Evolutionary conservation across 2,797 vertebrate genomes (phyloP).

Genomic region (Anolis apletophallus): DNA sequence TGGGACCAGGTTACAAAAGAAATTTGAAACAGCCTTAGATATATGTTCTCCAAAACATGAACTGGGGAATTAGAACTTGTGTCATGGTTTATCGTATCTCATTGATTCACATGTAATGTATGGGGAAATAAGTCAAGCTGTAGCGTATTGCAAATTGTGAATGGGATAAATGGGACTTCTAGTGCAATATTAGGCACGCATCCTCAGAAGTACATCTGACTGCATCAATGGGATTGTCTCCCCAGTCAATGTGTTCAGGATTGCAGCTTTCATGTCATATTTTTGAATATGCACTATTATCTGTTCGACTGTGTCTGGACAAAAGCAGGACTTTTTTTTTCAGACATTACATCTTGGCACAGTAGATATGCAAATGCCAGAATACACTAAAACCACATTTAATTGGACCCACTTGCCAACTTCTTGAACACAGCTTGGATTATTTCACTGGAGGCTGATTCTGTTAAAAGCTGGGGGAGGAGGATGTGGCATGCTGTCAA

Average conservation of each 20-base stretch:
- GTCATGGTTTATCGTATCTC: constrained; percentile 52
- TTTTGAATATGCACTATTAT: constrained; percentile 49
- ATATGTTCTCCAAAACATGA: constrained; percentile 54
- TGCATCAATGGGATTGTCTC: background rate
- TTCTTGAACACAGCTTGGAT: constrained; percentile 87
- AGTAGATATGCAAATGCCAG: constrained; percentile 85
- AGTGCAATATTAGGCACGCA: background rate
- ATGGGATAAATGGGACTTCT: constrained; percentile 27
- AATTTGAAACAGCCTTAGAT: constrained; percentile 55
- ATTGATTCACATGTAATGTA: constrained; percentile 50
- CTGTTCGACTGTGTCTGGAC: constrained; percentile 77
- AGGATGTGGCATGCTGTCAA: constrained; percentile 84
- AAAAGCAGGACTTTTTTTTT: constrained; percentile 52
- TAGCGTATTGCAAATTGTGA: constrained; percentile 51
- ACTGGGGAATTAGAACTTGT: constrained; percentile 57
- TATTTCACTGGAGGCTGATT: constrained; percentile 85
- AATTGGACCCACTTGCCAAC: constrained; percentile 87
- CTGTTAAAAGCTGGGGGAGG: constrained; percentile 85
- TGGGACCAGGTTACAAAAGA: background rate
- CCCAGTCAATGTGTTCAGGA: background rate
- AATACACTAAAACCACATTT: constrained; percentile 88
- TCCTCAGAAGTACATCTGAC: background rate
- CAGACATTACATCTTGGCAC: constrained; percentile 84
- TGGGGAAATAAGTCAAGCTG: constrained; percentile 11
- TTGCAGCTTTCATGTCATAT: background rate